These are phyloP conservation scores for Hyles vespertilio DNA, from an alignment of 1,140 invertebrate genomes.

Conservation along the genomic window DNA sequence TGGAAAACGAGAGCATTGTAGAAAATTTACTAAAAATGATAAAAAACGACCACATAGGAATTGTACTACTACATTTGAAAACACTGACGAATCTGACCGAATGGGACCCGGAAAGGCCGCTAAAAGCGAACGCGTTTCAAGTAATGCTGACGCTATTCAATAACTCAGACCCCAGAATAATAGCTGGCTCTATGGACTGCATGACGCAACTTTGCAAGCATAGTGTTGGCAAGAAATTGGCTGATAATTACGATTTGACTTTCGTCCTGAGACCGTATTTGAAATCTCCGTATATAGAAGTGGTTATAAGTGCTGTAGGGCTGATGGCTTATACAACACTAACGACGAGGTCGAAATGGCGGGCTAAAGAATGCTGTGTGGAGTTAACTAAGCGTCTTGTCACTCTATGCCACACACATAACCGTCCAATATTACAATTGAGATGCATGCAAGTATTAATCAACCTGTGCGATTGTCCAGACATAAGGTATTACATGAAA, in stretches of 20 bases:
- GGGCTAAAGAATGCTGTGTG: constrained; percentile 46
- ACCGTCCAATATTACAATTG: constrained; percentile 47
- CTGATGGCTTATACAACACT: constrained; percentile 52
- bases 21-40: constrained; percentile 55
- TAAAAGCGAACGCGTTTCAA: constrained; percentile 59
- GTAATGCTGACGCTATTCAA: constrained; percentile 48
- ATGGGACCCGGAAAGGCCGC: constrained; percentile 44
- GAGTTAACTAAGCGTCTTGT: constrained; percentile 41
- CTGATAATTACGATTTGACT: constrained; percentile 53
- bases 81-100: constrained; percentile 44
- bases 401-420: constrained; percentile 28
- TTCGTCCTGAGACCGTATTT: constrained; percentile 36
- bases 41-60: constrained; percentile 51
- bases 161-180: constrained; percentile 34
- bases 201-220: constrained; percentile 59
- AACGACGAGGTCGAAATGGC: constrained; percentile 61
- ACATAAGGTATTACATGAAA: constrained; percentile 49
- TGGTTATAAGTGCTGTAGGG: constrained; percentile 46
- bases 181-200: constrained; percentile 51
- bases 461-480: constrained; percentile 60
- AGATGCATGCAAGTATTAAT: constrained; percentile 54
- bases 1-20: constrained; percentile 39
- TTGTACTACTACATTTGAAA: constrained; percentile 50
- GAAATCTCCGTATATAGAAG: constrained; percentile 21
- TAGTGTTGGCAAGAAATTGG: constrained; percentile 46